Base-by-base conservation (phyloP, 2,113 vertebrate species). In the Ammodytes dubius region DNA sequence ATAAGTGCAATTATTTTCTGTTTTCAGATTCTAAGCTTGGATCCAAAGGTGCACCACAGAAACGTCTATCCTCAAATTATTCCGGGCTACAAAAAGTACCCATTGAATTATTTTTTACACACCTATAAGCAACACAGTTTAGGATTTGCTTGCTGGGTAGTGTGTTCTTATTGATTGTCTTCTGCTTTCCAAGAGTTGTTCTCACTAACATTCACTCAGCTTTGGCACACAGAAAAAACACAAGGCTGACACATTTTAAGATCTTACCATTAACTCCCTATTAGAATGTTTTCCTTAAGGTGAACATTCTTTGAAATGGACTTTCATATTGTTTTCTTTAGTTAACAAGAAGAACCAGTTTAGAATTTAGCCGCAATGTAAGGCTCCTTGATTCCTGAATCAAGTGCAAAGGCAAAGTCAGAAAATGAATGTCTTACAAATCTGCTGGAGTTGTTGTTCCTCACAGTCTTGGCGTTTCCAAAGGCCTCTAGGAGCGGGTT, bases 401-500 rank as follows among this genome's bases (percentile, higher is more conserved):
- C 76, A 83, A 60, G 35, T 63, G 42, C 19, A 73, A 50, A 8
- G 0, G 35, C 45, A 37, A 19, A 37, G 17, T 37, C 19, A 43
- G 9, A 1, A 81, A 47, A 74, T 10, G 4, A 57, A 84, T 79
- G 14, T 92, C 97, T 97, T 95, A 99, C 98, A 77, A 99, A 99
- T 96, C 98, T 95, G 94, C 97, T 99, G 91, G 98, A 99, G 92
- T 99, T 99, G 95, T 99, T 99, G 95, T 99, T 99, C 83, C 98
- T 96, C 19, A 99, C 94, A 0, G 98, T 99, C 94, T 99, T 99
- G 85, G 98, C 98, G 0, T 99, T 99, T 50, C 98, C 98, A 15
- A 99, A 99, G 75, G 98, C 98, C 87, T 99, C 98, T 39, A 99
- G 91, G 77, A 99, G 94, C 0, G 98, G 98, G 86, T 99, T 99